These are phyloP conservation scores for Talpa occidentalis DNA, from an alignment of 2,113 vertebrate genomes.

Conservation along the genomic window DNA sequence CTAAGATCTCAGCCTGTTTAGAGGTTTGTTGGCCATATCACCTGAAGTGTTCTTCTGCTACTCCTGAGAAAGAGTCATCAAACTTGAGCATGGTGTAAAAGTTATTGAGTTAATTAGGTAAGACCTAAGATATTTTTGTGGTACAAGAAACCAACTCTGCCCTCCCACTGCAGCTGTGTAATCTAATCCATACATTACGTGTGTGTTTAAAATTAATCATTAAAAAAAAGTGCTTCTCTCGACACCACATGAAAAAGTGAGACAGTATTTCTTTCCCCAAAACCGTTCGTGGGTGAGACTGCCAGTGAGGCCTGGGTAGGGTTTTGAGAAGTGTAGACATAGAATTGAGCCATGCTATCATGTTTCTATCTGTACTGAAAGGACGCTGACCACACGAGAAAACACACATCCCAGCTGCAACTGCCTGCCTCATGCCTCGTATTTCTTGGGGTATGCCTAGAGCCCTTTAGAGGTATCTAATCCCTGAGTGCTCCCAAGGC, in stretches of 20 bases:
- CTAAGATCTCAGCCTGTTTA: background rate
- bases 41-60: background rate
- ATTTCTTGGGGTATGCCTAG: background rate
- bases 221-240: background rate
- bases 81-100: background rate
- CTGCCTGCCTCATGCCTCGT: background rate
- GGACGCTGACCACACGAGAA: background rate
- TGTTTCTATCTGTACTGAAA: background rate
- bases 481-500: background rate
- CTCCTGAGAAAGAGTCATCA: background rate
- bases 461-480: background rate
- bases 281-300: background rate
- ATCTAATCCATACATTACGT: background rate
- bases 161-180: background rate
- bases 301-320: background rate
- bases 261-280: background rate
- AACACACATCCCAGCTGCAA: background rate
- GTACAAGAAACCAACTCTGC: background rate
- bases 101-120: too few relatives aligned
- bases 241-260: background rate
- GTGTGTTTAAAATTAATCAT: slow-evolving; percentile 48
- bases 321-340: background rate
- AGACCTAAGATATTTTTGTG: background rate
- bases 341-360: background rate
- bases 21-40: too few relatives aligned